Percentiles rank a stretch among this genome's conserved stretches.
Evolutionary conservation across 2,113 vertebrate species (phyloP).

Genomic region (Dunckerocampus dactyliophorus): DNA sequence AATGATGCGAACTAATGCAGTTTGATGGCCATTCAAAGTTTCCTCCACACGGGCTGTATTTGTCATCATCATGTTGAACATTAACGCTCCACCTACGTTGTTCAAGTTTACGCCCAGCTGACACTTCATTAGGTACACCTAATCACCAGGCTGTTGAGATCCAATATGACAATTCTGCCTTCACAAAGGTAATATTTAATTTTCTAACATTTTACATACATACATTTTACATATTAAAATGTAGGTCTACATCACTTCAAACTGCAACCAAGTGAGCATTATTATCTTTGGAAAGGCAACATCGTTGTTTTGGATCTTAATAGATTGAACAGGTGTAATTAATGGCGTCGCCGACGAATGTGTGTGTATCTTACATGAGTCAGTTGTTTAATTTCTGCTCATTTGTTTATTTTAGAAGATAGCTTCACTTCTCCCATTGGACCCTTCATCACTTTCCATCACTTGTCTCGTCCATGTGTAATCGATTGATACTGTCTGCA

Average conservation of each 20-base stretch:
- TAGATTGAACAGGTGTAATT: neutral
- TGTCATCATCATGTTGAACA: constrained; percentile 41
- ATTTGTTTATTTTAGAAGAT: neutral
- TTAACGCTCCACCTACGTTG: neutral
- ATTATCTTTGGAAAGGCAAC: neutral
- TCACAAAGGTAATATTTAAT: too few species aligned
- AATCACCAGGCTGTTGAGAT: neutral
- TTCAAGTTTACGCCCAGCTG: neutral
- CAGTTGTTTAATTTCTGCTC: constrained; percentile 11
- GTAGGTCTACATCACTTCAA: neutral
- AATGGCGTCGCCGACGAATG: constrained; percentile 9
- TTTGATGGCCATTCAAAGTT: constrained; percentile 13
- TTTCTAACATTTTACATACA: neutral
- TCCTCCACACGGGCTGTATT: constrained; percentile 64
- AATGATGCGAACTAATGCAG: constrained; percentile 68
- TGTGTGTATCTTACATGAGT: constrained; percentile 19
- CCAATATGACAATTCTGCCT: neutral
- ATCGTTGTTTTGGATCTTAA: neutral
- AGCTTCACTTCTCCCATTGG: constrained; percentile 15
- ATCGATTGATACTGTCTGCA: constrained; percentile 73
- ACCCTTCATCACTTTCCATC: constrained; percentile 39
- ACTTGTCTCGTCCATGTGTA: constrained; percentile 43
- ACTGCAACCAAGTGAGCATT: neutral
- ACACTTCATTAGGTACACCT: constrained; percentile 5
- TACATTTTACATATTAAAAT: neutral